Evolutionary conservation across 2,797 vertebrate species (phyloP).

Genomic region (Sandelia bainsii): DNA sequence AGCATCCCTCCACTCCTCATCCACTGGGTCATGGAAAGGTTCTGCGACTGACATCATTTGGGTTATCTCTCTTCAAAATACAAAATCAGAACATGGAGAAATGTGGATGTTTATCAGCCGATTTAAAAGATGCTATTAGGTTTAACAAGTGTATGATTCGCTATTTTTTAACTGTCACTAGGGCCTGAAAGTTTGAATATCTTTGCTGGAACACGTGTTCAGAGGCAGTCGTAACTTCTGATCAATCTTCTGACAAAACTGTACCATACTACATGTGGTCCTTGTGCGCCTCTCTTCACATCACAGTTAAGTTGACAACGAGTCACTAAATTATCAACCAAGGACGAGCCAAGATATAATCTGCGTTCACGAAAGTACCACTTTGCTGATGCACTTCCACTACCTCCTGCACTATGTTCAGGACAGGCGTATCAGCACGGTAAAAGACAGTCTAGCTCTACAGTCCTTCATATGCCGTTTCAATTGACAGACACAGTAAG

Average conservation of each 20-base stretch:
- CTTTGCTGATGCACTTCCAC: too few species aligned
- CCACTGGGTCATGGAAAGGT: too few species aligned
- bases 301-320: not conserved
- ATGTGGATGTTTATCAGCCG: too few species aligned
- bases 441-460: not conserved
- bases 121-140: too few species aligned
- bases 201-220: not conserved
- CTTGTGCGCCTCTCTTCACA: not conserved
- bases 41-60: too few species aligned
- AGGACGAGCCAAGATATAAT: not conserved
- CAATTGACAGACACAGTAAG: not conserved
- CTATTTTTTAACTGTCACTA: too few species aligned
- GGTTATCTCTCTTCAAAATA: too few species aligned
- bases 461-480: not conserved
- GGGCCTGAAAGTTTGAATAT: too few species aligned
- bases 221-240: slow-evolving; percentile 8
- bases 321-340: slow-evolving; percentile 16
- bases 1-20: too few species aligned
- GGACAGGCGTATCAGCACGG: not conserved
- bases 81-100: too few species aligned
- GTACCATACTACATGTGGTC: not conserved
- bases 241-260: slow-evolving; percentile 10
- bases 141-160: too few species aligned
- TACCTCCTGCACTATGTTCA: not conserved
- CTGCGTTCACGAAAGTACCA: not conserved